These are phyloP conservation scores for Trachelus troglodyta DNA, from an alignment of 2,888 invertebrate species.

Conservation along the genomic window DNA sequence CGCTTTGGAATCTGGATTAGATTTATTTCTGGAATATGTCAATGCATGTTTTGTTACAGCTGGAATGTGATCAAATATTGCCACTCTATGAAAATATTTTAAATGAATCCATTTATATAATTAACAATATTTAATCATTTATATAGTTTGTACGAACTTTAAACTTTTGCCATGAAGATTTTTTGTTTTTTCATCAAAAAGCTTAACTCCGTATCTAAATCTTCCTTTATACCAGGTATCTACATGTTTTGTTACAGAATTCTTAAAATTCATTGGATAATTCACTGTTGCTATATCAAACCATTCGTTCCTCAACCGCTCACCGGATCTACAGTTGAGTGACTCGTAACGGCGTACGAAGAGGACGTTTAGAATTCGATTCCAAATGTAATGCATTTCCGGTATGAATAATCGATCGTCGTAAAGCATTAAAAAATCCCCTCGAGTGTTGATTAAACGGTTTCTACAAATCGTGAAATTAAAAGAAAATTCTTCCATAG, in stretches of 20 bases:
- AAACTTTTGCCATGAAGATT: conserved; percentile 57
- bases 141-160: conserved; percentile 47
- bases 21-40: conserved; percentile 36
- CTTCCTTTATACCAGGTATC: conserved; percentile 76
- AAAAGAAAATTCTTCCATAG: neutral
- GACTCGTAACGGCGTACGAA: conserved; percentile 73
- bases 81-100: conserved; percentile 66
- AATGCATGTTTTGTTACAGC: conserved; percentile 69
- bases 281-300: conserved; percentile 80
- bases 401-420: conserved; percentile 76
- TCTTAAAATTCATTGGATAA: conserved; percentile 74
- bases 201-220: conserved; percentile 68
- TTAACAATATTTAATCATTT: conserved; percentile 4
- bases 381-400: conserved; percentile 80
- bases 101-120: neutral
- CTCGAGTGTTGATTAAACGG: conserved; percentile 77
- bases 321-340: conserved; percentile 42
- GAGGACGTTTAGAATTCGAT: conserved; percentile 78
- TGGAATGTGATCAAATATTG: conserved; percentile 77
- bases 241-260: conserved; percentile 72
- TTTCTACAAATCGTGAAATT: conserved; percentile 66
- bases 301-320: conserved; percentile 65
- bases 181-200: conserved; percentile 61
- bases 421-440: conserved; percentile 77
- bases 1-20: conserved; percentile 30